These are phyloP conservation scores for Fulica atra DNA, from an alignment of 2,113 vertebrate species.

Conservation along the genomic window DNA sequence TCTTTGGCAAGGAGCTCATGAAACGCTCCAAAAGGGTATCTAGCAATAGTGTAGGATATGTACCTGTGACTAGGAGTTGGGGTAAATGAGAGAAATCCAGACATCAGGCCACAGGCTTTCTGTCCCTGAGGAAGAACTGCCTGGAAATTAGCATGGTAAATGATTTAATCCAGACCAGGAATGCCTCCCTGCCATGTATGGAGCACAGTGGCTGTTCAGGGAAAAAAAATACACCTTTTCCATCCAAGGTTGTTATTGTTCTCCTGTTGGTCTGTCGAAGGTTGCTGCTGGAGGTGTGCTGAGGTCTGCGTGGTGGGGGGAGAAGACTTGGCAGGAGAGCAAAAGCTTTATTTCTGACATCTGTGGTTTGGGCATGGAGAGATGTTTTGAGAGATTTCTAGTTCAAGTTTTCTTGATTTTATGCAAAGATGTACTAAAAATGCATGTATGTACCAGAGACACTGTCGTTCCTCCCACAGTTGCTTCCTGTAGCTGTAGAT, in stretches of 20 bases:
- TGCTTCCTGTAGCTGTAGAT: background rate
- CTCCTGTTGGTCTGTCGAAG: background rate
- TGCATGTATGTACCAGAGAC: background rate
- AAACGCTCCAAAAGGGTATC: rapidly evolving
- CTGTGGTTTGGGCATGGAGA: background rate
- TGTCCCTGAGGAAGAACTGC: background rate
- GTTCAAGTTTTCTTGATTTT: background rate
- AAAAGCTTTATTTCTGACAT: background rate
- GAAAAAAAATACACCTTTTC: background rate
- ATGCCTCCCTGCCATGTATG: background rate
- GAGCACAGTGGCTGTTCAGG: background rate
- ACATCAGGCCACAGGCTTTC: background rate
- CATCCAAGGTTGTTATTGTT: background rate
- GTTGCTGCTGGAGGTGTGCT: background rate
- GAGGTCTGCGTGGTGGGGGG: background rate
- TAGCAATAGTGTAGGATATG: background rate
- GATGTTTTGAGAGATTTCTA: background rate
- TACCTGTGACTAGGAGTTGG: background rate
- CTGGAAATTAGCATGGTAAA: background rate
- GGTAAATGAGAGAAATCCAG: background rate
- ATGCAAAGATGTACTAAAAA: background rate
- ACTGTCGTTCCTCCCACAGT: background rate
- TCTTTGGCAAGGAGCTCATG: background rate
- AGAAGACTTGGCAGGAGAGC: background rate
- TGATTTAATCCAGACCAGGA: background rate